A percentile compares a stretch with the other conserved stretches of the same genome.
Conservation (phyloP, 1,140 invertebrate species). For the Brachionus koreanus region DNA sequence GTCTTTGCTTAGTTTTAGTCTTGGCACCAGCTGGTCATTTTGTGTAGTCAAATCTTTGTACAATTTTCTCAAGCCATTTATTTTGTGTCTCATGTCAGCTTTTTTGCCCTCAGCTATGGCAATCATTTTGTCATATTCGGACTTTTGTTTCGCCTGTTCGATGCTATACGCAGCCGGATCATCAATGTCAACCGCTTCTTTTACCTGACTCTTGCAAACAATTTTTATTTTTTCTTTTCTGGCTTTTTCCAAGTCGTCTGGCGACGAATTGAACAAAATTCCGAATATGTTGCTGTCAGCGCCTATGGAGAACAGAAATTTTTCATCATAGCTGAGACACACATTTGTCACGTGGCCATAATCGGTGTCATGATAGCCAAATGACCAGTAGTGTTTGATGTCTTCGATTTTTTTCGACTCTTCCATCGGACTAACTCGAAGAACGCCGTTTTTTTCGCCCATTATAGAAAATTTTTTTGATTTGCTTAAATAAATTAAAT, state of each 20-base stretch:
- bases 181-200: slow-evolving; percentile 61
- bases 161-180: slow-evolving; percentile 64
- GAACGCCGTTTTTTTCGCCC: slow-evolving; percentile 54
- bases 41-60: slow-evolving; percentile 55
- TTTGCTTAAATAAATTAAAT: slow-evolving; percentile 49
- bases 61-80: slow-evolving; percentile 53
- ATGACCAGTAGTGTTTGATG: slow-evolving; percentile 65
- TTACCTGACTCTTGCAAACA: not conserved
- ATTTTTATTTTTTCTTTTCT: slow-evolving; percentile 11
- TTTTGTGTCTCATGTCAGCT: slow-evolving; percentile 51
- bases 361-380: slow-evolving; percentile 72
- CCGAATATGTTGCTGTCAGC: slow-evolving; percentile 78
- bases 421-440: slow-evolving; percentile 53
- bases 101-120: slow-evolving; percentile 63
- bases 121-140: slow-evolving; percentile 63
- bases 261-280: slow-evolving; percentile 62
- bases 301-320: slow-evolving; percentile 65
- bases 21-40: slow-evolving; percentile 49
- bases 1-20: not conserved
- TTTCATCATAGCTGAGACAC: slow-evolving; percentile 66
- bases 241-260: slow-evolving; percentile 50
- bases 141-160: slow-evolving; percentile 66
- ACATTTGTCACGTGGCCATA: slow-evolving; percentile 69
- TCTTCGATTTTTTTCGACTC: slow-evolving; percentile 48
- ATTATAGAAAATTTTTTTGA: slow-evolving; percentile 51